A percentile compares a stretch with the other conserved stretches of the same genome.
Evolutionary conservation across 2,797 vertebrate species (phyloP).

Genomic region (Rhincodon typus): DNA sequence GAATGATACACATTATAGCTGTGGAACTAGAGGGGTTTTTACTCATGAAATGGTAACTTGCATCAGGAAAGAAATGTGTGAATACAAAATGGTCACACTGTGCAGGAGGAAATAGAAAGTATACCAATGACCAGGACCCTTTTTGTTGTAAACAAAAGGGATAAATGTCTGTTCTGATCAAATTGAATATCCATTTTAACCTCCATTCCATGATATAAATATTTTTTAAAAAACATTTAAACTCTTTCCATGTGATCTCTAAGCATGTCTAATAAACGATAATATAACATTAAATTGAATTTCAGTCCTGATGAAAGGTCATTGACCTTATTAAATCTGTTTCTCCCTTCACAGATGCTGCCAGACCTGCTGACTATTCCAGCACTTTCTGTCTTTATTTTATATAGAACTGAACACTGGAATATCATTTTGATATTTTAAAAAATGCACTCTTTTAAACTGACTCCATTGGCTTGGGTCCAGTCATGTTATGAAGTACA

Average conservation of each 20-base stretch:
- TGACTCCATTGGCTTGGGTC: not conserved
- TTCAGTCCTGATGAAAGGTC: not conserved
- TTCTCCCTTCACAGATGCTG: not conserved
- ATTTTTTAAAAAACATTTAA: not conserved
- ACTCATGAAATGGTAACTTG: not conserved
- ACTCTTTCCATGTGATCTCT: not conserved
- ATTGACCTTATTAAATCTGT: not conserved
- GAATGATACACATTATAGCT: not conserved
- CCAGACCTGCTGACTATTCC: not conserved
- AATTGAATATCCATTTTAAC: not conserved
- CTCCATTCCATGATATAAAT: not conserved
- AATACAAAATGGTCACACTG: not conserved
- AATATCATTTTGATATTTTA: not conserved
- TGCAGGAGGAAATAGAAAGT: not conserved
- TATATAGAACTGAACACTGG: not conserved
- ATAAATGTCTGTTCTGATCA: not conserved
- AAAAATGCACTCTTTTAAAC: not conserved
- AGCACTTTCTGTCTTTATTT: not conserved
- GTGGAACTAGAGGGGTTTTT: not conserved
- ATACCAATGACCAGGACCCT: not conserved
- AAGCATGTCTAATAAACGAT: not conserved
- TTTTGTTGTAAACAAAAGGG: not conserved
- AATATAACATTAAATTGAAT: conserved; percentile 15
- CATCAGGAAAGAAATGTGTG: not conserved
- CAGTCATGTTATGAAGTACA: not conserved